These are phyloP conservation scores for Neolamprologus caudopunctatus DNA, from an alignment of 2,113 vertebrate genomes.

Conservation along the genomic window DNA sequence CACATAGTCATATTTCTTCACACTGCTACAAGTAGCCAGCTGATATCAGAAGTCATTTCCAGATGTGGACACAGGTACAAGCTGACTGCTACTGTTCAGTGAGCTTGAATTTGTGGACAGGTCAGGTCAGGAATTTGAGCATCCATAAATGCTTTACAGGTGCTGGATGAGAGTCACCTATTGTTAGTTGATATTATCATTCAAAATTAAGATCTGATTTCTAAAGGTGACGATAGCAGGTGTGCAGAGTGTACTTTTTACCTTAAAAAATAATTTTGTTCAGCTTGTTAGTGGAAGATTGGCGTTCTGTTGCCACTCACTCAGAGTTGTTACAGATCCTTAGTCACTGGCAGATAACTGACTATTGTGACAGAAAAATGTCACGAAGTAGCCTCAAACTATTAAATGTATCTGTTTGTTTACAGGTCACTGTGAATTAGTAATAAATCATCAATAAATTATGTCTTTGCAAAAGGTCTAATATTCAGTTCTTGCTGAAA, in stretches of 20 bases:
- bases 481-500: neutral
- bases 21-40: conserved; percentile 47
- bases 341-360: neutral
- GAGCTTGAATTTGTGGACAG: neutral
- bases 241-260: neutral
- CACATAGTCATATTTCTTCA: conserved; percentile 40
- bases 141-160: neutral
- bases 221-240: accelerated
- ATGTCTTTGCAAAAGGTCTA: neutral
- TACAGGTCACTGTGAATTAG: neutral
- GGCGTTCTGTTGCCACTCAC: neutral
- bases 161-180: neutral
- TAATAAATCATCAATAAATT: neutral
- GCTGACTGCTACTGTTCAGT: conserved; percentile 3
- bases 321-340: neutral
- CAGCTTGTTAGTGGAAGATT: neutral
- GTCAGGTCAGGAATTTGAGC: neutral
- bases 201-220: neutral
- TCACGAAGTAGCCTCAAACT: neutral
- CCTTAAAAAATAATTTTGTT: neutral
- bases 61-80: neutral
- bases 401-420: neutral
- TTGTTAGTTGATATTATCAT: neutral
- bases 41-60: neutral
- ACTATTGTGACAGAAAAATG: neutral